phyloP scores from a whole-genome alignment of 92 coral and sea anemone species.

The Actinostola sp. region DNA sequence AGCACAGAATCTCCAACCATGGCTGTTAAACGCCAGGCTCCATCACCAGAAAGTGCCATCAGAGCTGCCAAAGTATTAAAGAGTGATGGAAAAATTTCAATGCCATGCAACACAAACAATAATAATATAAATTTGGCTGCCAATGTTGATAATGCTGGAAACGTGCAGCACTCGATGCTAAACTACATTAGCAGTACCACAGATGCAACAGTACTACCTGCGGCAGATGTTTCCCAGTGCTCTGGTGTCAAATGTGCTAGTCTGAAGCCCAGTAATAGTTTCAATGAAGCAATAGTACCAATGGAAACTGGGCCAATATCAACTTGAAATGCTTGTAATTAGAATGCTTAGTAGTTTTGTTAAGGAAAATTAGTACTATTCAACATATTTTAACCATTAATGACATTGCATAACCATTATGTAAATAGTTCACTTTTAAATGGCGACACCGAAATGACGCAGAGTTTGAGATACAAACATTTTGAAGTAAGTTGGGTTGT shows the following conservation, averaged over 20 bases:
- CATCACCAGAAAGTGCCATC: slow-evolving; percentile 5
- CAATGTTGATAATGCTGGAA: neutral
- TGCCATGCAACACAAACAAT: neutral
- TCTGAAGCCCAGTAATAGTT: neutral
- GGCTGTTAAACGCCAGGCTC: slow-evolving; percentile 21
- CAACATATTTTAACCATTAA: neutral
- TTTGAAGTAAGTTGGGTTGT: too few relatives aligned
- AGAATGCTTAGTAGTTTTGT: slow-evolving; percentile 10
- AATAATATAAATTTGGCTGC: neutral
- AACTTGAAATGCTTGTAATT: neutral
- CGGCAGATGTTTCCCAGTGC: too few relatives aligned
- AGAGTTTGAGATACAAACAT: too few relatives aligned
- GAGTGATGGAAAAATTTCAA: slow-evolving; percentile 5
- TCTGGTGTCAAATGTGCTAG: neutral
- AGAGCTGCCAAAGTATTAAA: slow-evolving; percentile 27
- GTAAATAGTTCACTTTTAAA: neutral
- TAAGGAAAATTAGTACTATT: neutral
- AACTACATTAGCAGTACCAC: neutral
- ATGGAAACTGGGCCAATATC: neutral
- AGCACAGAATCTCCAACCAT: neutral
- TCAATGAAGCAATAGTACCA: neutral
- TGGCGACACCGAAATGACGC: too few relatives aligned
- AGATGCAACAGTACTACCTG: too few relatives aligned
- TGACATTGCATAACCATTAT: neutral
- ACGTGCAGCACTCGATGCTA: neutral